phyloP scores from a whole-genome alignment of 2,888 invertebrate species.

The Periphyllus acericola region DNA sequence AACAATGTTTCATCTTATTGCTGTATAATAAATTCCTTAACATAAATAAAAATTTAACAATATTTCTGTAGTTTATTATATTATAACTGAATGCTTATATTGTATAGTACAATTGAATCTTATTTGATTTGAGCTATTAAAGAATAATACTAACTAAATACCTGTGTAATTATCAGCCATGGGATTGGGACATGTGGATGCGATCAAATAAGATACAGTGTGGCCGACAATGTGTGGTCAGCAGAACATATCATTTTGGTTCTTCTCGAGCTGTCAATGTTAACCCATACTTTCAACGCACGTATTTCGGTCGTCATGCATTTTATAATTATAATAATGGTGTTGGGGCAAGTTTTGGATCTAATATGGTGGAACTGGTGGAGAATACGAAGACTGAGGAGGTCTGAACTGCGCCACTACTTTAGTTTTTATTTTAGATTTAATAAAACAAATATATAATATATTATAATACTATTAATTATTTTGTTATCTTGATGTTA shows the following conservation, averaged over 20 bases:
- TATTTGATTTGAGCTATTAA: not conserved
- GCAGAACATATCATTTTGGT: conserved; percentile 74
- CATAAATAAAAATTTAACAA: too few species aligned
- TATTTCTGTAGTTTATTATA: too few species aligned
- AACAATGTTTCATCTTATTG: too few species aligned
- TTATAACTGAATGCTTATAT: too few species aligned
- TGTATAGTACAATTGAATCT: too few species aligned
- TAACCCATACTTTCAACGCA: conserved; percentile 73
- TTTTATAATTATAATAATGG: conserved; percentile 67
- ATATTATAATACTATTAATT: too few species aligned
- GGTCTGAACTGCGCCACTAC: not conserved
- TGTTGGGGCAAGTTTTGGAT: not conserved
- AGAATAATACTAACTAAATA: not conserved
- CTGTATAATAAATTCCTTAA: too few species aligned
- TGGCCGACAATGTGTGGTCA: conserved; percentile 72
- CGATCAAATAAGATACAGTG: conserved; percentile 70
- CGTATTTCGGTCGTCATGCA: conserved; percentile 72
- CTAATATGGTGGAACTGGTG: conserved; percentile 42
- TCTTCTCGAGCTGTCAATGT: conserved; percentile 71
- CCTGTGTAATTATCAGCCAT: conserved; percentile 67
- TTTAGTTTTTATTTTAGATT: not conserved
- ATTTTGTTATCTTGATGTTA: too few species aligned
- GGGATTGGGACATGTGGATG: conserved; percentile 77
- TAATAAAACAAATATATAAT: not conserved
- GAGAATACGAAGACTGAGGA: conserved; percentile 20